Conservation (phyloP, 2,797 vertebrate species). For the Molossus alvarezi region DNA sequence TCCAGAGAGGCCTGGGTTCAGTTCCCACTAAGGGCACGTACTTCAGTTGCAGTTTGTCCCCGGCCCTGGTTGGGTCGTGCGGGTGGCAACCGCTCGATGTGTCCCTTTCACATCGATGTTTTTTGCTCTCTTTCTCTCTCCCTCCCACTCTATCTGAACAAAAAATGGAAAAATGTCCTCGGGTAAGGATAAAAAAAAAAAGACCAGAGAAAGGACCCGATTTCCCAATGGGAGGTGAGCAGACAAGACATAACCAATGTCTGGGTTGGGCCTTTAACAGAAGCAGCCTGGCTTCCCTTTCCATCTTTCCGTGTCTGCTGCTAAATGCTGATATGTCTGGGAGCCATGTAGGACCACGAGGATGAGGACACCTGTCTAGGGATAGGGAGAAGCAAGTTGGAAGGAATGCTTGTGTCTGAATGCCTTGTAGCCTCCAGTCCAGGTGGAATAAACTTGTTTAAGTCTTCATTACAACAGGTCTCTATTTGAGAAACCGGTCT, state of each 20-base stretch:
- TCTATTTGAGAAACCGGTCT: background rate
- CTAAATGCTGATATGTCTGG: background rate
- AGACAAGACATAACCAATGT: background rate
- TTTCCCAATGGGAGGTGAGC: background rate
- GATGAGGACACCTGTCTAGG: background rate
- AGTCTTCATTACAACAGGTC: background rate
- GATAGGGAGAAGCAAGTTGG: background rate
- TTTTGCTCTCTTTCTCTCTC: too few relatives aligned
- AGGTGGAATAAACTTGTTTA: background rate
- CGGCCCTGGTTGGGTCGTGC: too few relatives aligned
- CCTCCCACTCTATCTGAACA: too few relatives aligned
- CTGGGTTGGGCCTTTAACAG: background rate
- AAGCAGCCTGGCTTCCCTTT: background rate
- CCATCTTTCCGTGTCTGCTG: background rate
- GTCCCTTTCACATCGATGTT: too few relatives aligned
- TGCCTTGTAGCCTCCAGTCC: background rate
- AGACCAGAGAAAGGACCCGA: background rate
- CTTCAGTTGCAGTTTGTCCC: too few relatives aligned
- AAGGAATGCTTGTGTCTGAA: background rate
- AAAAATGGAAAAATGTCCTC: too few relatives aligned
- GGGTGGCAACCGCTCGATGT: too few relatives aligned
- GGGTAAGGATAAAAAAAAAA: too few relatives aligned
- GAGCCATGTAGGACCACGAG: background rate
- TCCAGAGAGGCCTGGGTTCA: too few relatives aligned
- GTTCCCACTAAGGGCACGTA: too few relatives aligned